Evolutionary conservation across 2,888 invertebrate genomes (phyloP), one percentile per base, ranked within the genome.

Genomic region (Dugesia japonica): DNA sequence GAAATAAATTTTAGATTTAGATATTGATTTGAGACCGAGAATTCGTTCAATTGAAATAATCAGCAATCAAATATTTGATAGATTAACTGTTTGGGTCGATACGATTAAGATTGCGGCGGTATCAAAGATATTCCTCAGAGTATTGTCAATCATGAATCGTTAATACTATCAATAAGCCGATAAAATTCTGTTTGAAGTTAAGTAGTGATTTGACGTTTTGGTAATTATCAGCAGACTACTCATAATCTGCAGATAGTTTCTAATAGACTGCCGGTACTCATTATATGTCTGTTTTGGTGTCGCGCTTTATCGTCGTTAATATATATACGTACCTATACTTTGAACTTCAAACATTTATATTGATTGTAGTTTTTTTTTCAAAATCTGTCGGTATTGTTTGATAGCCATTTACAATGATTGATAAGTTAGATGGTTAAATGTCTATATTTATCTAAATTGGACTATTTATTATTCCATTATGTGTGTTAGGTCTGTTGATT

Each of bases 111-210:
- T 56, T 56, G 56, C 56, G 56, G 56, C 56, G n/a, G 56, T 56
- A 56, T 56, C 56, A 56, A 56, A 56, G 56, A 56, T 56, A 56
- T 56, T 56, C 56, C 56, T 56, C 23, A 56, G 56, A 56, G 56
- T 56, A 56, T 56, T 56, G 56, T 56, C 56, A 56, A 56, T 56
- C 56, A 56, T 56, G 56, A 56, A 56, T 13, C 56, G 56, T 56
- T 56, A 56, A 56, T 56, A 56, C 56, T 56, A 56, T 56, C 56
- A 56, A n/a, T 56, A 56, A 56, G 56, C 56, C 56, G 56, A 56
- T 56, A 56, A 56, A 56, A 56, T 56, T 56, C n/a, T 56, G 56
- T 56, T 56, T 56, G 56, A 56, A 56, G 56, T 56, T 56, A 56
- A 56, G 56, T 56, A 56, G 56, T 56, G 56, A 56, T 56, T 56